Base-by-base conservation (phyloP, 2,113 vertebrate genomes). In the Bucco capensis region DNA sequence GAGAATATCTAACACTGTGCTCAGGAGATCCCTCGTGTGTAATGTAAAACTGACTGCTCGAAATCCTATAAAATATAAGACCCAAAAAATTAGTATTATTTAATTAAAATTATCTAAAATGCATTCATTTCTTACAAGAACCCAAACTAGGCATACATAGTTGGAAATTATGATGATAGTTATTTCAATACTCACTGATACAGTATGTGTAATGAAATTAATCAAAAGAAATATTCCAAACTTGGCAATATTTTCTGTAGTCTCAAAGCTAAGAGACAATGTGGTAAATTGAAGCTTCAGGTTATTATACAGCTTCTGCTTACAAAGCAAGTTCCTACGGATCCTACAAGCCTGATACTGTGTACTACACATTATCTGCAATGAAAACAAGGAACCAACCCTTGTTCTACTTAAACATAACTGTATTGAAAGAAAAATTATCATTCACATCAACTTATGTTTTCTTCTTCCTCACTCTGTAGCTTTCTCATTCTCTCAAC, bases 1-100 rank as follows among this genome's bases (percentile, higher is more conserved):
- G 95, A 99, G 97, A 88, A 99, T 98, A 72, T 98, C 98, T 72
- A 98, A 92, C 12, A 99, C 99, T 6, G 99, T 98, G 96, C 98
- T 99, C 94, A 98, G 95, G 37, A 99, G 97, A 89, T 99, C 99
- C 44, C 97, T 97, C 51, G 98, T 98, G 40, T 95, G 98, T 79
- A 99, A 96, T 4, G 98, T 99, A 96, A 99, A 98, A 92, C 95
- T 98, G 95, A 99, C 99, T 5, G 98, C 96, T 71, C 98, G 98
- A 95, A 99, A 99, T 24, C 98, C 99, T 99, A 93, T 16, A 96
- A 97, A 96, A 97, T 14, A 92, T 56, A 98, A 97, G 64, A 75
- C 81, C 85, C 93, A 80, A 61, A 86, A 81, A 95, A 75, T 90
- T 38, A 96, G 69, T 44, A 94, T 72, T 76, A 77, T 37, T 94